These are phyloP conservation scores for Spicauda simplicius DNA, from an alignment of 2,888 invertebrate species.

Conservation along the genomic window DNA sequence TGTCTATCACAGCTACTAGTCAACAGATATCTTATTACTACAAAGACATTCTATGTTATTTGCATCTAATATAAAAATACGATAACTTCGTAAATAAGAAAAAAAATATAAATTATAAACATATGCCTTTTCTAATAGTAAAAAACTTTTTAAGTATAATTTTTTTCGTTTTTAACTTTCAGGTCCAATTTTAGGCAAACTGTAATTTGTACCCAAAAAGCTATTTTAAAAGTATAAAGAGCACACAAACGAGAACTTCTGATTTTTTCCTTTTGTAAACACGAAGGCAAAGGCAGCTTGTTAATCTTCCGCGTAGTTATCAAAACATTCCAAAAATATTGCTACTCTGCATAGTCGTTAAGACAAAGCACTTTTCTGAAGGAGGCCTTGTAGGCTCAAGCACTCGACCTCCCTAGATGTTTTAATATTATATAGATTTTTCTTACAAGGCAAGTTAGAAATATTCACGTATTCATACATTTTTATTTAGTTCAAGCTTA, in stretches of 20 bases:
- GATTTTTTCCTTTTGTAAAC: neutral
- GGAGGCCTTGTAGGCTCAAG: neutral
- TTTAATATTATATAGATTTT: neutral
- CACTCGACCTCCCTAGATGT: neutral
- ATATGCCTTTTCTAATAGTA: no score
- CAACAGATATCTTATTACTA: no score
- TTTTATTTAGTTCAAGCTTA: no score
- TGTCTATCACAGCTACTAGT: no score
- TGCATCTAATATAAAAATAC: no score
- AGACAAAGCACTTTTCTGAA: constrained; percentile 1
- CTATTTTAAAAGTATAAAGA: neutral
- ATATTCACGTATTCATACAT: neutral
- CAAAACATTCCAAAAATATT: neutral
- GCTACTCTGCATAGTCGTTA: constrained; percentile 1
- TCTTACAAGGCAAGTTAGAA: neutral
- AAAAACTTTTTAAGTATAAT: no score
- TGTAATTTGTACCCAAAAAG: no score
- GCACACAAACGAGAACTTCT: neutral
- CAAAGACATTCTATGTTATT: no score
- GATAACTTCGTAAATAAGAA: no score
- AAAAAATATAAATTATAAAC: no score
- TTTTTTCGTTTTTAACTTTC: no score
- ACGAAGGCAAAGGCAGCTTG: neutral
- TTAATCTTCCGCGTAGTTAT: neutral
- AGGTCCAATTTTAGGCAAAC: no score